phyloP scores from a whole-genome alignment of 2,113 vertebrate species.

The Apteryx mantelli region DNA sequence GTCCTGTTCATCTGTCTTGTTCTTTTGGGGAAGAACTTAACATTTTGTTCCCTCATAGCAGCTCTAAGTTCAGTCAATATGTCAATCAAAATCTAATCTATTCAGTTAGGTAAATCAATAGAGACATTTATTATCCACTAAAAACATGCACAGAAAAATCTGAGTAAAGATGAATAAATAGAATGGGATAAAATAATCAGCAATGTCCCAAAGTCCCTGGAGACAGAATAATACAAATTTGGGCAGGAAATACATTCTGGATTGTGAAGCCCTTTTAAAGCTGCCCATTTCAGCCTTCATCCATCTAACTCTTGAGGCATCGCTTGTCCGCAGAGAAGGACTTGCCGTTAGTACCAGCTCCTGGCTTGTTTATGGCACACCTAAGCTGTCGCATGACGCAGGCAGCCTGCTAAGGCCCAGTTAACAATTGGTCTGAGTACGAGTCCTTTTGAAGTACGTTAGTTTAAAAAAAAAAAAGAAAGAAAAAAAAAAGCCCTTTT shows the following conservation, averaged over 20 bases:
- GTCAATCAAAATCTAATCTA: neutral
- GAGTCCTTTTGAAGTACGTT: too few species aligned
- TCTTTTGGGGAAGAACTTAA: neutral
- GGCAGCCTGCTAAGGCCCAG: neutral
- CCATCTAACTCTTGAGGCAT: neutral
- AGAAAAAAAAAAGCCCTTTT: too few species aligned
- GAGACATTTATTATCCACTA: neutral
- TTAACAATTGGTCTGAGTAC: neutral
- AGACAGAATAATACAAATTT: neutral
- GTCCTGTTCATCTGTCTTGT: neutral
- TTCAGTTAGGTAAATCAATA: neutral
- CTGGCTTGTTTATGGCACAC: neutral
- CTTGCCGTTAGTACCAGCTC: neutral
- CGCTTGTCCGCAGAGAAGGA: neutral
- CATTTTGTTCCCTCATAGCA: neutral
- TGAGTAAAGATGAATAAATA: neutral
- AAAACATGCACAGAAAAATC: neutral
- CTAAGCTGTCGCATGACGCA: neutral
- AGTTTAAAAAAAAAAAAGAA: too few species aligned
- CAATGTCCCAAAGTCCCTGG: fast-evolving
- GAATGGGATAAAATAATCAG: neutral
- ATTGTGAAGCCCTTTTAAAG: neutral
- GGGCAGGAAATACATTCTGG: neutral
- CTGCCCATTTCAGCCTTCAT: neutral
- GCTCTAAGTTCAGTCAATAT: neutral